Base-by-base conservation (phyloP, 2,113 vertebrate genomes). In the Caracal caracal region DNA sequence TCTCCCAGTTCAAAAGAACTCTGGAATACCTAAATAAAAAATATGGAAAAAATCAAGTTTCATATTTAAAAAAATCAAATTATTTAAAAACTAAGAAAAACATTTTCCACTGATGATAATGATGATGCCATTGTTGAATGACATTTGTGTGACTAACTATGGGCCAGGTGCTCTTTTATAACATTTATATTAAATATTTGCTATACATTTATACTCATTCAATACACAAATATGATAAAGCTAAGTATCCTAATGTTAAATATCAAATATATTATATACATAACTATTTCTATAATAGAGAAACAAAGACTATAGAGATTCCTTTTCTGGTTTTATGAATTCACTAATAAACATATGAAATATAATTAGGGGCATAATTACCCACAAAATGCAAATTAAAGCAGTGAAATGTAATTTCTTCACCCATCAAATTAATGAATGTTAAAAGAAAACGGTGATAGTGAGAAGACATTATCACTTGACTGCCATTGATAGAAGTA, bases 371-470 rank as follows among this genome's bases (percentile, higher is more conserved):
- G n/a, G 90, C 63, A 93, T 96, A 94, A 63, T 47, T 81, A 93
- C 75, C 65, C 40, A 86, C 63, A 49, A 94, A 94, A 85, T 76
- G 37, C 49, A 92, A 81, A 88, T 83, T 90, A 88, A 96, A 90
- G 56, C 47, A 83, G 33, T 5, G 65, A 96, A 82, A 86, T 92
- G 37, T 30, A 63, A 76, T 71, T 95, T 76, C 11, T 92, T 90
- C 53, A 93, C 24, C 80, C 68, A 66, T 73, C 30, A 93, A 88
- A 88, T 95, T 85, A 95, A 88, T 94, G 49, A 95, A 86, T 68
- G 82, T 80, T 73, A 80, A 91, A 1, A 83, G 16, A 89, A 90
- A 92, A 84, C 51, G 11, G 75, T 66, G 33, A 70, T 85, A n/a
- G n/a, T 37, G 28, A 71, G 10, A 43, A 73, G 56, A 73, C 10